phyloP scores from a whole-genome alignment of 2,888 invertebrate species.

The Heliconius ismenius region DNA sequence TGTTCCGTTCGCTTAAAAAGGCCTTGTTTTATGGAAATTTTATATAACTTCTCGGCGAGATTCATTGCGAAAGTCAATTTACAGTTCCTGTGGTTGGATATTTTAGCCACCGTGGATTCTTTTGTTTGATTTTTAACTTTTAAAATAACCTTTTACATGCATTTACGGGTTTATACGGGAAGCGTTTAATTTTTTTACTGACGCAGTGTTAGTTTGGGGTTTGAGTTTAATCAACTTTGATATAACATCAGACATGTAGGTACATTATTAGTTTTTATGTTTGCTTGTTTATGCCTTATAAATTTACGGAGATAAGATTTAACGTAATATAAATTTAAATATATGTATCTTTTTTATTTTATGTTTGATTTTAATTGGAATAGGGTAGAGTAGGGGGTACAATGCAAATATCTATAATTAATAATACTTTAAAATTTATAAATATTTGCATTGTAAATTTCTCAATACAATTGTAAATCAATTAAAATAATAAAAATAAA shows the following conservation, averaged over 20 bases:
- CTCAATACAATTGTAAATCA: too few relatives aligned
- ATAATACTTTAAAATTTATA: too few relatives aligned
- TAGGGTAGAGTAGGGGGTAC: too few relatives aligned
- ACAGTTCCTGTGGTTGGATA: conserved; percentile 30
- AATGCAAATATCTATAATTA: too few relatives aligned
- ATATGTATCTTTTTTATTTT: too few relatives aligned
- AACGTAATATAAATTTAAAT: not conserved
- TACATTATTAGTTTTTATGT: not conserved
- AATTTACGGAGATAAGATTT: not conserved
- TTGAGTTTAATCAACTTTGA: conserved; percentile 4
- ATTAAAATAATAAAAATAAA: too few relatives aligned
- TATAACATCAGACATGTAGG: not conserved
- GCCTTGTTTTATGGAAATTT: conserved; percentile 53
- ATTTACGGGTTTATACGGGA: conserved; percentile 8
- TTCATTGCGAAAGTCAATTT: conserved; percentile 43
- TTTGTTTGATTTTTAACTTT: conserved; percentile 36
- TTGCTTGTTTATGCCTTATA: not conserved
- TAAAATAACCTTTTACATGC: conserved; percentile 36
- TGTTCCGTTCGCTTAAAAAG: conserved; percentile 56
- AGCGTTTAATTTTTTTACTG: conserved; percentile 10
- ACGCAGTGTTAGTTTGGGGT: not conserved
- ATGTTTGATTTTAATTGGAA: too few relatives aligned
- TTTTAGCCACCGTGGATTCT: conserved; percentile 34
- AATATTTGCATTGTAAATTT: too few relatives aligned
- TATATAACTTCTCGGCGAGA: conserved; percentile 50